Conservation (phyloP, 1,140 invertebrate species). For the Harpegnathos saltator region DNA sequence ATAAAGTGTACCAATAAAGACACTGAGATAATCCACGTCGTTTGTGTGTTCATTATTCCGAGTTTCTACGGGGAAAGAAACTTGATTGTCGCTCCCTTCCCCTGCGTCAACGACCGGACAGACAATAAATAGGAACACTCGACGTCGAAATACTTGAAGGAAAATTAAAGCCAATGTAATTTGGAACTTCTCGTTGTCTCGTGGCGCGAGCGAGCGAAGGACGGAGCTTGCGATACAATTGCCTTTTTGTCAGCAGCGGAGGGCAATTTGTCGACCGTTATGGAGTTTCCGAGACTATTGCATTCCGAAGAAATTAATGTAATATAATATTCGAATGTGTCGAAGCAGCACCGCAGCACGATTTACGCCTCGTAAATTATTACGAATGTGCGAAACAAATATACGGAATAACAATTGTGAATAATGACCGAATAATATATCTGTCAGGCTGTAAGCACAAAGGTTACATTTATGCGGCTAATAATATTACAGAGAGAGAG, state of each 20-base stretch:
- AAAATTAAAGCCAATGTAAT: neutral
- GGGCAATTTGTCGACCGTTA: neutral
- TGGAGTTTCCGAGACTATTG: neutral
- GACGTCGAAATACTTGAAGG: neutral
- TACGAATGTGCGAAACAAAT: neutral
- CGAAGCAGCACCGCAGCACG: no score
- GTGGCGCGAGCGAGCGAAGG: no score
- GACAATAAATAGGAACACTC: neutral
- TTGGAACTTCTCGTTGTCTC: neutral
- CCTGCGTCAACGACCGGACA: neutral
- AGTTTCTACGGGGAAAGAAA: neutral
- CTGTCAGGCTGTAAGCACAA: neutral
- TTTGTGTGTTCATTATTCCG: constrained; percentile 31
- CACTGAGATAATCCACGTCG: constrained; percentile 29
- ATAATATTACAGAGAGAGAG: no score
- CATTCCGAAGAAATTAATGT: neutral
- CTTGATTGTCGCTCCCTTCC: neutral
- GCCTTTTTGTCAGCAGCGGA: neutral
- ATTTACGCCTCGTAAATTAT: neutral
- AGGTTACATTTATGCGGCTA: neutral
- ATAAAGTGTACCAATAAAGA: constrained; percentile 69
- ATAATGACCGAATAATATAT: constrained; percentile 16
- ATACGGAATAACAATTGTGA: neutral
- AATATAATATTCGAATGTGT: neutral
- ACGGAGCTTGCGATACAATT: neutral